Base-by-base conservation (phyloP, 1,140 invertebrate genomes). In the Bombus turneri region DNA sequence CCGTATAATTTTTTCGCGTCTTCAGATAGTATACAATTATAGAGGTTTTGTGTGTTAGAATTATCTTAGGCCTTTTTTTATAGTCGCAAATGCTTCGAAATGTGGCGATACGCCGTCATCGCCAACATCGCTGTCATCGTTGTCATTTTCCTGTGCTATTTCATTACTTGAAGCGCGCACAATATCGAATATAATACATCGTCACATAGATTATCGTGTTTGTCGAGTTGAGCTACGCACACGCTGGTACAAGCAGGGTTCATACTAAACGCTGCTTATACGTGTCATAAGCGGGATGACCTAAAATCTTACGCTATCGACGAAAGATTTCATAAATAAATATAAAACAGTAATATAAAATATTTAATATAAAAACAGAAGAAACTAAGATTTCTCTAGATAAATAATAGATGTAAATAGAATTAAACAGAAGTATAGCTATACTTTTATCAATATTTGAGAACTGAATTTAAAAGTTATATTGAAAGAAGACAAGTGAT, bases 191-290 rank as follows among this genome's bases (percentile, higher is more conserved):
- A 75, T 34, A 31, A 43, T 75, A 75, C 73, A 75, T 53, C 31
- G 73, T 75, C 43, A 75, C 43, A 53, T 75, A 75, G 34, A 75
- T 75, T 75, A 75, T 75, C 43, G 53, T 75, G 73, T 75, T 75
- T 75, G 53, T 75, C 31, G 73, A 75, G 73, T 43, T 53, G 73
- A 34, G 53, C 31, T 75, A 53, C 22, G 25, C 25, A 53, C 31
- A 3, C 43, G 31, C 10, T 8, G 18, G 10, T 47, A 47, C 41
- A 31, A 74, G 41, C 15, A 22, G 41, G n/a, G 13, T 43, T 75
- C 43, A 34, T 53, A 53, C 22, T 75, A 75, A 75, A 75, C 53
- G 73, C 1, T 75, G 6, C 2, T 31, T 13, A 25, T 28, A 53
- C n/a, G 15, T 34, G 47, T 41, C n/a, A 34, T 37, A 75, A 13